Evolutionary conservation across 2,888 invertebrate genomes (phyloP).

Genomic region (Leucania comma): DNA sequence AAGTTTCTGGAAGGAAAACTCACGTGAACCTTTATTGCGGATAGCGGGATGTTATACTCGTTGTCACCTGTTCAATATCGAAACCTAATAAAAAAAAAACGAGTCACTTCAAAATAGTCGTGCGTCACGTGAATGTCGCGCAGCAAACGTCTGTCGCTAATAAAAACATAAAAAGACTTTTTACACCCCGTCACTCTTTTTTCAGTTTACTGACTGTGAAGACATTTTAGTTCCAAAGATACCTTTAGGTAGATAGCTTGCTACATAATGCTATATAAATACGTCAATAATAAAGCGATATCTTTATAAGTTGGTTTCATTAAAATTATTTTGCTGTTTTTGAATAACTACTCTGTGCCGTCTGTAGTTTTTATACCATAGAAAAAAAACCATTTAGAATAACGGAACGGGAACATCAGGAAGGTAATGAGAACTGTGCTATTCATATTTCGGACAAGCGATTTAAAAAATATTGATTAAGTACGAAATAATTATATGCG

Average conservation of each 20-base stretch:
- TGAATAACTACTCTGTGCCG: not conserved
- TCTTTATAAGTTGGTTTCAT: slow-evolving; percentile 11
- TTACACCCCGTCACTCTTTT: slow-evolving; percentile 4
- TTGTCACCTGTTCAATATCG: slow-evolving; percentile 18
- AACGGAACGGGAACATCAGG: no score
- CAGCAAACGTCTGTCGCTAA: slow-evolving; percentile 14
- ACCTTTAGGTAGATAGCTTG: not conserved
- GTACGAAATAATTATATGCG: not conserved
- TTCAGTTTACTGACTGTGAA: not conserved
- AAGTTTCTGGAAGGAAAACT: not conserved
- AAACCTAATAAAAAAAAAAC: slow-evolving; percentile 46
- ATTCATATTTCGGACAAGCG: slow-evolving; percentile 10
- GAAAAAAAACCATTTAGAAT: no score
- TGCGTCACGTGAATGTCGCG: slow-evolving; percentile 10
- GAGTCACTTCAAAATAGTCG: slow-evolving; percentile 24
- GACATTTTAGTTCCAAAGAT: not conserved
- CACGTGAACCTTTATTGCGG: not conserved
- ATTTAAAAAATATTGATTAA: slow-evolving; percentile 29
- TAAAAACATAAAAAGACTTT: slow-evolving; percentile 43
- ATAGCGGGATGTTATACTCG: slow-evolving; percentile 9
- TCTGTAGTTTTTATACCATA: no score
- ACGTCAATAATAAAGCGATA: not conserved
- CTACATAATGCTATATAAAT: not conserved
- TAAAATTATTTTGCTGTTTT: slow-evolving; percentile 37
- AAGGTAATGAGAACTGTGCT: not conserved